A percentile compares a stretch with the other conserved stretches of the same genome.
Evolutionary conservation across 2,113 vertebrate genomes (phyloP).

Genomic region (Sinocyclocheilus anophthalmus): DNA sequence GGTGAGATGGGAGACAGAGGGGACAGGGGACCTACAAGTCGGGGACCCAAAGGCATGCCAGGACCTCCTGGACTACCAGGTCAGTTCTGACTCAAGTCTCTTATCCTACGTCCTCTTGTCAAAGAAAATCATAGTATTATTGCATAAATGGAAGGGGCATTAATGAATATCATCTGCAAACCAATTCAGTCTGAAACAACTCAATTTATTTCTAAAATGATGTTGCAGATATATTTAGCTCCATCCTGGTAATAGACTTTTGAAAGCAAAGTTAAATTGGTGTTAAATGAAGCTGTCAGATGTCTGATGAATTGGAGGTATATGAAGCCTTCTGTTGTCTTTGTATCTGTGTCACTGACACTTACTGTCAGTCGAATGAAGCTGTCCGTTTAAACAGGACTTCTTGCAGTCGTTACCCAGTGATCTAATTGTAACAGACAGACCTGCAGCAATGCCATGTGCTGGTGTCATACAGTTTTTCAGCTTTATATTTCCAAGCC

Average conservation of each 20-base stretch:
- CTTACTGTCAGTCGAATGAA: slow-evolving; percentile 31
- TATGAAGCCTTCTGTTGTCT: background rate
- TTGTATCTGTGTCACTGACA: slow-evolving; percentile 14
- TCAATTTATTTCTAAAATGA: slow-evolving; percentile 3
- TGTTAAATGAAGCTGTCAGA: slow-evolving; percentile 35
- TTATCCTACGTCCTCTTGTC: background rate
- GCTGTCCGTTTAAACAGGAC: background rate
- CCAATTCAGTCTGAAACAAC: slow-evolving; percentile 30
- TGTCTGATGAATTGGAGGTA: slow-evolving; percentile 1
- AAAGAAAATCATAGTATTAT: background rate
- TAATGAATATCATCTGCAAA: slow-evolving; percentile 18
- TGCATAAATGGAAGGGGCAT: background rate
- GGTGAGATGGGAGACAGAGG: slow-evolving; percentile 95
- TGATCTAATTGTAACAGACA: background rate
- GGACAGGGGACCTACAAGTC: slow-evolving; percentile 84
- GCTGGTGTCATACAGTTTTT: background rate
- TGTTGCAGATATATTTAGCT: slow-evolving; percentile 36
- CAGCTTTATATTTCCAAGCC: background rate
- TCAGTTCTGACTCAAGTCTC: slow-evolving; percentile 61
- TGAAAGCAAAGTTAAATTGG: slow-evolving; percentile 29
- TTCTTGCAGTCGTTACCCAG: background rate
- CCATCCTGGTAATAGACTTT: background rate
- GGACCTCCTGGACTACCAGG: slow-evolving; percentile 90
- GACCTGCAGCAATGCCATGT: background rate
- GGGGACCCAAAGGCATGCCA: slow-evolving; percentile 89